Percentiles rank a stretch among this genome's conserved stretches.
Evolutionary conservation across 2,113 vertebrate genomes (phyloP).

Genomic region (Clupea harengus): DNA sequence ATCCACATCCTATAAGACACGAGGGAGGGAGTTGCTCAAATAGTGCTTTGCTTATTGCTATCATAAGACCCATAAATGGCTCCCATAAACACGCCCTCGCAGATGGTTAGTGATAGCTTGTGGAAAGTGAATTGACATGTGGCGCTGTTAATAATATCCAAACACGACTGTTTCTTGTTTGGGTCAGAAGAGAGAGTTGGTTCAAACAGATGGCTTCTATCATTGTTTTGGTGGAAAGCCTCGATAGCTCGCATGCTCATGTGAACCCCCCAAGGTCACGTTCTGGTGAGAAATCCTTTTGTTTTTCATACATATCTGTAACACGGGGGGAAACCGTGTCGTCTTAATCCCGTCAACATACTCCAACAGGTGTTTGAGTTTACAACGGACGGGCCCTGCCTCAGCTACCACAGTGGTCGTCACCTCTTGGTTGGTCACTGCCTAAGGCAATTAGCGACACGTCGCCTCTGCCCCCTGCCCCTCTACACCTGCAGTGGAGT

Average conservation of each 20-base stretch:
- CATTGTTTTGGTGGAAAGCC: constrained; percentile 11
- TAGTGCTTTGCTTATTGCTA: background rate
- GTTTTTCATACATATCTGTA: background rate
- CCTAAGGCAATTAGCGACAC: background rate
- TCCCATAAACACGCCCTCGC: background rate
- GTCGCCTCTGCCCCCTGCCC: background rate
- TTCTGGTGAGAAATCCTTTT: background rate
- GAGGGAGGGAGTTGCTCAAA: background rate
- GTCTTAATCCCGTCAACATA: background rate
- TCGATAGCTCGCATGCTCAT: constrained; percentile 19
- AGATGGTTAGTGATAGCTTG: background rate
- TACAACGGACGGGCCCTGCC: background rate
- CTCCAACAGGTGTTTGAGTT: background rate
- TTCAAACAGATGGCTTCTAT: background rate
- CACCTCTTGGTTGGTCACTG: background rate
- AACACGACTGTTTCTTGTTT: background rate
- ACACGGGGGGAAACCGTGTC: background rate
- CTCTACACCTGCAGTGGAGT: background rate
- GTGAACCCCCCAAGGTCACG: background rate
- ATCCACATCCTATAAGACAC: background rate
- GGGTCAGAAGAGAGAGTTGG: background rate
- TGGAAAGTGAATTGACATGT: background rate
- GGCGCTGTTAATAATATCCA: background rate
- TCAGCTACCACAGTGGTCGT: background rate
- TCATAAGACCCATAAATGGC: background rate